Base-by-base conservation (phyloP, 2,113 vertebrate species). In the Lampris megalopsis region DNA sequence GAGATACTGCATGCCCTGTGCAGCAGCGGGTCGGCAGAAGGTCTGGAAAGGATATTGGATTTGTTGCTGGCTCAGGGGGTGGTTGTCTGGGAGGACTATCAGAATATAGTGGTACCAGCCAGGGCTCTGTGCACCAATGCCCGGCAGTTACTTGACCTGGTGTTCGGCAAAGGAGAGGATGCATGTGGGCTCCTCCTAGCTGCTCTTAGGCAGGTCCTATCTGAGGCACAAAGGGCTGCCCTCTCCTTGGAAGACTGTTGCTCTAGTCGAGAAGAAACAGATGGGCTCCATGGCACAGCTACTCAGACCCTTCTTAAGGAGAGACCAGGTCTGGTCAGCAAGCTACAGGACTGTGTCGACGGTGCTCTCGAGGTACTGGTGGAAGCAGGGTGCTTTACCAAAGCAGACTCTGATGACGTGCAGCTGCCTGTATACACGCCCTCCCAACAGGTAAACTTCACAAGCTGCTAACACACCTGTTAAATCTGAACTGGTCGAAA, bases 1-100 rank as follows among this genome's bases (percentile, higher is more conserved):
- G 86, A 92, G 67, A 88, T 97, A 69, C 91, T 97, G 56, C 48
- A 77, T 4, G 89, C 82, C 10, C 84, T 97, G 73, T 91, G 93
- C 77, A 84, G 90, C 5, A 90, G 94, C 2, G 94, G 94, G 2
- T 88, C 92, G 53, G 53, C 90, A 11, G 96, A 97, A 76, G 79
- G 77, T 67, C 89, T 96, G 40, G 95, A 96, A 71, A 92, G 78
- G 4, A 73, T 96, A 38, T 71, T 96, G 81, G 96, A 97, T 79
- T 83, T 93, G 68, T 92, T 97, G 35, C 87, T 96, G 36, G 92
- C 95, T 48, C 92, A 91, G 71, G 92, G 91, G 0, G 81, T 90
- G 40, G 89, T 97, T 13, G 77, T 80, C 38, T 95, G 95, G 94
- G 96, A 97, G 74, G 96, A 97, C 13, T 95, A 95, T 37, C 94